Evolutionary conservation across 2,888 invertebrate genomes (phyloP).

Genomic region (Eurytoma adleriae): DNA sequence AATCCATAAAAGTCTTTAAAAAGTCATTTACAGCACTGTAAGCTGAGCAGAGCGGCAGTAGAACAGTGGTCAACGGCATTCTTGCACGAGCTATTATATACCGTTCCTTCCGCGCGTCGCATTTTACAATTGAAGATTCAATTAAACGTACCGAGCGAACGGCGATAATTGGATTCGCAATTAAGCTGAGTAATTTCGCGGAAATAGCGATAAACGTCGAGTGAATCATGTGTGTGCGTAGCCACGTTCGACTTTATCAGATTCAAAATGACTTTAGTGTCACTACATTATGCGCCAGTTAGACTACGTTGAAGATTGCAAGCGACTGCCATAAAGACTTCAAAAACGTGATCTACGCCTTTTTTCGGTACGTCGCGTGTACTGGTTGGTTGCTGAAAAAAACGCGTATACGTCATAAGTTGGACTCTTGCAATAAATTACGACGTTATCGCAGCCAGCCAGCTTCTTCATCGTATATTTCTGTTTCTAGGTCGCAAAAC

Average conservation of each 20-base stretch:
- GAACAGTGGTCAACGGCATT: no score
- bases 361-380: slow-evolving; percentile 11
- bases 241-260: slow-evolving; percentile 8
- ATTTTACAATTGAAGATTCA: slow-evolving; percentile 32
- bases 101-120: background rate
- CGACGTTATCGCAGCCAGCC: background rate
- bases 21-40: no score
- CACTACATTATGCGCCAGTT: slow-evolving; percentile 7
- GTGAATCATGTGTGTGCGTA: slow-evolving; percentile 10
- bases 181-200: slow-evolving; percentile 44
- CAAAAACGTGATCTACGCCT: slow-evolving; percentile 8
- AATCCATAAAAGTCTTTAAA: no score
- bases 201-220: slow-evolving; percentile 25
- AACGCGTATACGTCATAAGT: background rate
- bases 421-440: slow-evolving; percentile 17
- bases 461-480: background rate
- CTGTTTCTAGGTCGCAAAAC: background rate
- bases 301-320: background rate
- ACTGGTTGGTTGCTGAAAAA: slow-evolving; percentile 9
- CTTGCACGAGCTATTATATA: background rate
- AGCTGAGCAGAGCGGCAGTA: no score
- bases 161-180: slow-evolving; percentile 33
- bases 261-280: slow-evolving; percentile 26
- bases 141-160: slow-evolving; percentile 11
- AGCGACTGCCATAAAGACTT: slow-evolving; percentile 7